Evolutionary conservation across 2,797 vertebrate species (phyloP).

Genomic region (Melanotaenia maccullochi): DNA sequence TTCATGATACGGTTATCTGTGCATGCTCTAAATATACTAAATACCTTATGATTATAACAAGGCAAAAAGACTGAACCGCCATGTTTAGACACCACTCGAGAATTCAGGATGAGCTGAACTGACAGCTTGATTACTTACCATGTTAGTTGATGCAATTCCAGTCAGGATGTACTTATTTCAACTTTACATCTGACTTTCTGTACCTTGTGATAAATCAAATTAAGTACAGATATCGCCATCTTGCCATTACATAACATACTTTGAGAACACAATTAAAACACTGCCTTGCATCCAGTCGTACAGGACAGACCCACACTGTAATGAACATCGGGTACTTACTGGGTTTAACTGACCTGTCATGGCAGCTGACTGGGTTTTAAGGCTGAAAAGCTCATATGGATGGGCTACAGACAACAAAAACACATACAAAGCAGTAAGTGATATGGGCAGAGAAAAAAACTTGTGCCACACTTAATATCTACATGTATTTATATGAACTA

Average conservation of each 20-base stretch:
- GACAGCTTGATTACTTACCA: slow-evolving; percentile 48
- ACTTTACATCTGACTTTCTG: neutral
- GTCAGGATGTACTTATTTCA: neutral
- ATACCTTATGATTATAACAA: too few species aligned
- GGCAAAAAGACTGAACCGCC: neutral
- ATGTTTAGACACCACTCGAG: slow-evolving; percentile 1
- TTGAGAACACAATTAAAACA: neutral
- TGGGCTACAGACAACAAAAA: slow-evolving; percentile 93
- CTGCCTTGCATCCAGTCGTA: slow-evolving; percentile 33
- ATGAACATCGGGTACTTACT: slow-evolving; percentile 93
- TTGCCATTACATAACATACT: neutral
- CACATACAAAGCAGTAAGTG: slow-evolving; percentile 87
- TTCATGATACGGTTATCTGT: neutral
- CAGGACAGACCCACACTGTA: slow-evolving; percentile 64
- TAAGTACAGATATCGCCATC: neutral
- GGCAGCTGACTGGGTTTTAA: slow-evolving; percentile 90
- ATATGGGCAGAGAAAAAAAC: slow-evolving; percentile 44
- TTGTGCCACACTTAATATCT: slow-evolving; percentile 32
- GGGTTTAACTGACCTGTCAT: slow-evolving; percentile 95
- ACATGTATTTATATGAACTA: neutral
- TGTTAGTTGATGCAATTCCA: neutral
- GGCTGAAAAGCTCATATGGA: slow-evolving; percentile 89
- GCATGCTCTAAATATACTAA: neutral
- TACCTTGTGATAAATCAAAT: neutral
- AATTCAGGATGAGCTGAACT: slow-evolving; percentile 2